Percentiles rank a stretch among this genome's conserved stretches.
Conservation (phyloP, 2,797 vertebrate species). For the Vireo griseus region DNA sequence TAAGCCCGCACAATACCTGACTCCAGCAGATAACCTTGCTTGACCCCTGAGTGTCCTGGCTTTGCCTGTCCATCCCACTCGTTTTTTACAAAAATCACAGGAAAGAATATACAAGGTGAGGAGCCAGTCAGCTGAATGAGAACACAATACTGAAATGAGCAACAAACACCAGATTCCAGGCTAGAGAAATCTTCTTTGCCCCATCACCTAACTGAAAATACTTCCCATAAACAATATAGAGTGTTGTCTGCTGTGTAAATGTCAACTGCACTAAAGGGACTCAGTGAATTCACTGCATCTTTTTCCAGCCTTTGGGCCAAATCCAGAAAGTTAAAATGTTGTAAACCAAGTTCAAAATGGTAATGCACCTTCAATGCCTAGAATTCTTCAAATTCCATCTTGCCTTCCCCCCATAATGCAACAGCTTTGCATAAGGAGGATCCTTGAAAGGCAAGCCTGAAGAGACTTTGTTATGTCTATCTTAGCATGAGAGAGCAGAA, state of each 20-base stretch:
- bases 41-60: neutral
- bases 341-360: neutral
- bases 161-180: neutral
- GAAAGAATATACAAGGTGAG: neutral
- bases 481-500: too few relatives aligned
- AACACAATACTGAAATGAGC: neutral
- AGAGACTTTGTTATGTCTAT: too few relatives aligned
- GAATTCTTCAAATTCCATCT: neutral
- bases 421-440: neutral
- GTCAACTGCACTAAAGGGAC: neutral
- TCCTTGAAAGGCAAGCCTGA: neutral
- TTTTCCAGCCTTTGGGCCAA: neutral
- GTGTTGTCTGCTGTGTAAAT: neutral
- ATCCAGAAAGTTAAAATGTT: neutral
- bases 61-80: neutral
- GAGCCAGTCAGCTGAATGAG: neutral
- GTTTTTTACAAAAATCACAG: neutral
- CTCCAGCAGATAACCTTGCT: neutral
- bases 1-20: neutral
- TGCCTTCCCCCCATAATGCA: fast-evolving
- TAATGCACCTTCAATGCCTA: neutral
- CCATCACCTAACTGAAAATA: neutral
- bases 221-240: neutral
- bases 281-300: neutral
- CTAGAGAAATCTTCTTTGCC: neutral